Conservation (phyloP, 1,140 invertebrate genomes). For the Drosophila littoralis region DNA sequence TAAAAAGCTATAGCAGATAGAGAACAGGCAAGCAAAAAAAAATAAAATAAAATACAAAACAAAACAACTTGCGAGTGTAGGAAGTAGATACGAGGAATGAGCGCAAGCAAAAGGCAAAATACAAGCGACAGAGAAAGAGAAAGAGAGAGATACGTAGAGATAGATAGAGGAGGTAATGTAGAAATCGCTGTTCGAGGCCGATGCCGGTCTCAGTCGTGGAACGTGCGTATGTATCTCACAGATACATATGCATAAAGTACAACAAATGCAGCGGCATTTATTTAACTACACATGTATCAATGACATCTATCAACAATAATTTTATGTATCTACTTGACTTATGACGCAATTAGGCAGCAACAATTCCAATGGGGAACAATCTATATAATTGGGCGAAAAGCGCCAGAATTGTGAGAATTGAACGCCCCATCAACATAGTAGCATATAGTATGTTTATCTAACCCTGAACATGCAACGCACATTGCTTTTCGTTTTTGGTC, state of each 20-base stretch:
- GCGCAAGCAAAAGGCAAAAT: constrained; percentile 18
- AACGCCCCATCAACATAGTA: constrained; percentile 12
- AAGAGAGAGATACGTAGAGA: constrained; percentile 5
- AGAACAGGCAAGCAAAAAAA: constrained; percentile 1
- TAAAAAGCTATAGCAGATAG: constrained; percentile 26
- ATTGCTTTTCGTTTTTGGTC: constrained; percentile 45
- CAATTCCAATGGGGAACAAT: constrained; percentile 64
- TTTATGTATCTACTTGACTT: constrained; percentile 48
- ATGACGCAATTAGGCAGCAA: constrained; percentile 68
- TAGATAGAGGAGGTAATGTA: neutral
- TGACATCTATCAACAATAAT: constrained; percentile 61
- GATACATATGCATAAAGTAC: constrained; percentile 35
- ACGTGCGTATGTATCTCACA: constrained; percentile 40
- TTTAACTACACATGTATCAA: constrained; percentile 59
- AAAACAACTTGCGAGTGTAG: constrained; percentile 54
- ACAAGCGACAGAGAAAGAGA: neutral
- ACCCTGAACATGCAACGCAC: constrained; percentile 65
- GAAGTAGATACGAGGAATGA: constrained; percentile 49
- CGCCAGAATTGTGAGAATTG: constrained; percentile 46
- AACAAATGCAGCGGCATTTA: constrained; percentile 45
- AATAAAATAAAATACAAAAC: constrained; percentile 11
- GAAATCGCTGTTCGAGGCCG: constrained; percentile 53
- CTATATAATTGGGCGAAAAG: constrained; percentile 68
- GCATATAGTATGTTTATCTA: constrained; percentile 52
- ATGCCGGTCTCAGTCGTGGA: constrained; percentile 44